Evolutionary conservation across 2,113 vertebrate genomes (phyloP), one percentile per base, ranked within the genome.

Genomic region (Clarias magur): DNA sequence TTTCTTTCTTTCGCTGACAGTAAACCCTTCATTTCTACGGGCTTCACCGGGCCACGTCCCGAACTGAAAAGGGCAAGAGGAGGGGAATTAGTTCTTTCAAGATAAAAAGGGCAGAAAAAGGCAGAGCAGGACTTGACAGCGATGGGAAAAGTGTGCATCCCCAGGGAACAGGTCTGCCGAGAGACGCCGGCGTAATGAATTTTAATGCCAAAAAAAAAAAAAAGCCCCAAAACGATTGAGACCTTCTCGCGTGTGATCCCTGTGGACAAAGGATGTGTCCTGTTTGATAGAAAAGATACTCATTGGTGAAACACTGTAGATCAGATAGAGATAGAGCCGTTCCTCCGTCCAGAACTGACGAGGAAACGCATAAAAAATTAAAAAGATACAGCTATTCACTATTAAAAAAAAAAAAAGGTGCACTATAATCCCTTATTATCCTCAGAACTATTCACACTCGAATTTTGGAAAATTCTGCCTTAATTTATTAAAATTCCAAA

Each of bases 41-140:
- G 53, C 85, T 80, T 83, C 80, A 63, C 72, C 59, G 54, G 88
- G 89, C 80, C 86, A 85, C 86, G 85, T 85, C 80, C 85, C 78
- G 62, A 93, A 92, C 88, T 91, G 89, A 95, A 93, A 94, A 94
- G 94, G 96, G 95, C 96, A 91, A 90, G 95, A 96, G 96, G 96
- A 95, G 95, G 97, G 96, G 88, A 93, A 92, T 96, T 94, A 95
- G 87, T 85, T 79, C 59, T 59, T 82, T 67, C 70, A n/a, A 88
- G 97, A 98, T 98, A 98, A 99, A 95, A 99, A 99, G 98, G 97
- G 97, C 98, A 99, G 96, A 97, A 97, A 48, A 96, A 96, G 97
- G 97, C 96, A 97, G 96, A 96, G 96, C 96, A 85, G 48, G 88
- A 97, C 96, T 98, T 99, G 98, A 99, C 98, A 99, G 98, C 96